phyloP scores from a whole-genome alignment of 2,113 vertebrate genomes.

The Paradisaea rubra region DNA sequence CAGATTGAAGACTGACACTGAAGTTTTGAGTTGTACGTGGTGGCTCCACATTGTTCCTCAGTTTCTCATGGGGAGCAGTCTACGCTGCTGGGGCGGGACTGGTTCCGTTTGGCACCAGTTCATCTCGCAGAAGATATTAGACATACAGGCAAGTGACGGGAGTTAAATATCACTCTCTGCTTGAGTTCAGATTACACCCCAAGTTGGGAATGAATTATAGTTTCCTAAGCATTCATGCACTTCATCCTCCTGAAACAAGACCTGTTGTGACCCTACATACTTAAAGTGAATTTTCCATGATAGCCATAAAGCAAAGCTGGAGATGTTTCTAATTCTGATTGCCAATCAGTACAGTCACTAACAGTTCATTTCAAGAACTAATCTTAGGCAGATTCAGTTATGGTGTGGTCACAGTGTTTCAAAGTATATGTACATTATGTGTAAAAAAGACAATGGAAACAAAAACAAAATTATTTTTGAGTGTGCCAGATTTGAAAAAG shows the following conservation, averaged over 20 bases:
- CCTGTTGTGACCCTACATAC: neutral
- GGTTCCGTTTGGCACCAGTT: neutral
- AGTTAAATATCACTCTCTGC: neutral
- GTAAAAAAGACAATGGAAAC: slow-evolving; percentile 10
- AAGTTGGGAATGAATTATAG: neutral
- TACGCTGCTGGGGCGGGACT: neutral
- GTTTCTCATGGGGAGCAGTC: neutral
- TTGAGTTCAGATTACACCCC: neutral
- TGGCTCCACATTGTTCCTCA: neutral
- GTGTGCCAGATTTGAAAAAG: neutral
- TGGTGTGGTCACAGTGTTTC: neutral
- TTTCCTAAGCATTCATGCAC: neutral
- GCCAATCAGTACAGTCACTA: neutral
- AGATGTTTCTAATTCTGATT: slow-evolving; percentile 44
- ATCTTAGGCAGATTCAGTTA: slow-evolving; percentile 14
- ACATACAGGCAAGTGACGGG: neutral
- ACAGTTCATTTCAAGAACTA: neutral
- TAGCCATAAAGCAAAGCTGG: neutral
- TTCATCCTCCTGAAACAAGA: neutral
- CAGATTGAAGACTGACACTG: neutral
- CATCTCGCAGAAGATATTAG: neutral
- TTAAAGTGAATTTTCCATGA: neutral
- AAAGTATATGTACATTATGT: neutral
- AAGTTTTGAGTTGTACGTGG: neutral
- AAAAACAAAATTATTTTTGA: neutral